Base-by-base conservation (phyloP, 1,140 invertebrate species). In the Drosophila prosaltans region DNA sequence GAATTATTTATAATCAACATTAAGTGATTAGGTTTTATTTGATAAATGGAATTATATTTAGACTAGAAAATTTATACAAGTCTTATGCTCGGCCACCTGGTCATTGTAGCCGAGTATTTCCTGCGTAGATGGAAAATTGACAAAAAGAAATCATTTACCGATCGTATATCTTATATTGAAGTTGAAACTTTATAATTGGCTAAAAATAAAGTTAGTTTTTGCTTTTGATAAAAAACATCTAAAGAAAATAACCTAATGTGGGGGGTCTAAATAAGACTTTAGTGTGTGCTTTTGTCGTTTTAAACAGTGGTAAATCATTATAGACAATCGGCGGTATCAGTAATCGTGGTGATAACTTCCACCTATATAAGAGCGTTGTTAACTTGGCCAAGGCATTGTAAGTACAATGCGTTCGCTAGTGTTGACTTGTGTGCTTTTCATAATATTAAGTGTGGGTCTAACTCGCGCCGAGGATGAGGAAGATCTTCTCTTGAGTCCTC, bases 381-480 rank as follows among this genome's bases (percentile, higher is more conserved):
- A 11, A 7, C 45, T 10, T 10, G 45, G 7, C 8, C 4, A 8
- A 51, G 24, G 45, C 45, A 51, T 51, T 51, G 45, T 51, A 21
- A 51, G 24, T 26, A 24, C 8, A 51, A 51, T 51, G 45, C 45
- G 45, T 51, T 51, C 21, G 9, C 8, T 24, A 67, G 78, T 51
- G 24, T 36, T 16, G 6, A 78, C n/a, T 28, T 76, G 1, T 57
- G 40, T 62, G 45, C 54, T 43, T 32, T 77, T 26, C 30, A 54
- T 16, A 24, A n/a, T 39, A n/a, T 64, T 85, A 21, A 43, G 64
- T 39, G 54, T 84, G 74, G 74, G 69, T 39, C 36, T 62, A 45
- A 71, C 68, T 24, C 43, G 72, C 10, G 68, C 67, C 28, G 28
- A 26, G 9, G 74, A 65, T 45, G 76, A 78, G 55, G 76, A 74